Percentiles rank a stretch among this genome's conserved stretches.
Evolutionary conservation across 2,113 vertebrate species (phyloP).

Genomic region (Xyliphius kryptos): DNA sequence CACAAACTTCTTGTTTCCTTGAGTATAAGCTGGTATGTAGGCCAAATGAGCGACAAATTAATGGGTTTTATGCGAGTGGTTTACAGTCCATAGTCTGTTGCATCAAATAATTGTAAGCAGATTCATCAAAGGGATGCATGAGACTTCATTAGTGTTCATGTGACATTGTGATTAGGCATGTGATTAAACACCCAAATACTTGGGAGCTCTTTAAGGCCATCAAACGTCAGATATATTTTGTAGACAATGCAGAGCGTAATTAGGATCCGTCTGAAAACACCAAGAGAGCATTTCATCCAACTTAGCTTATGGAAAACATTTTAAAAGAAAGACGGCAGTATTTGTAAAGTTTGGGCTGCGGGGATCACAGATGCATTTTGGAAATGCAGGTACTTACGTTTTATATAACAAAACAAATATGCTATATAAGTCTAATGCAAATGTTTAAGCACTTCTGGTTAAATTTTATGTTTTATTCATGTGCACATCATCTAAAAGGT

Average conservation of each 20-base stretch:
- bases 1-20: conserved; percentile 33
- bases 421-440: too few relatives aligned
- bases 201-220: conserved; percentile 35
- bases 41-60: conserved; percentile 17
- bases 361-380: too few relatives aligned
- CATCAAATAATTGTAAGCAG: conserved; percentile 38
- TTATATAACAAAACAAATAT: too few relatives aligned
- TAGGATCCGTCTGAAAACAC: conserved; percentile 6
- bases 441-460: too few relatives aligned
- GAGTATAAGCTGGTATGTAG: conserved; percentile 14
- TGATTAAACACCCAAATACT: conserved; percentile 32
- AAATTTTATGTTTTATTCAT: too few relatives aligned
- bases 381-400: too few relatives aligned
- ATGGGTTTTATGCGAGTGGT: conserved; percentile 15
- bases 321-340: neutral
- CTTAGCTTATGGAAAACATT: neutral
- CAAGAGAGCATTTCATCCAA: conserved; percentile 2
- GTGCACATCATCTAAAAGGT: too few relatives aligned
- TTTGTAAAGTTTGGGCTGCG: too few relatives aligned
- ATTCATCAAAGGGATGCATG: conserved; percentile 36
- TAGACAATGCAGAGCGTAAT: conserved; percentile 15
- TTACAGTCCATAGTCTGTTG: conserved; percentile 22
- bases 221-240: conserved; percentile 8
- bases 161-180: conserved; percentile 38
- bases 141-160: conserved; percentile 38